Base-by-base conservation (phyloP, 2,113 vertebrate species). In the Dicrurus megarhynchus region DNA sequence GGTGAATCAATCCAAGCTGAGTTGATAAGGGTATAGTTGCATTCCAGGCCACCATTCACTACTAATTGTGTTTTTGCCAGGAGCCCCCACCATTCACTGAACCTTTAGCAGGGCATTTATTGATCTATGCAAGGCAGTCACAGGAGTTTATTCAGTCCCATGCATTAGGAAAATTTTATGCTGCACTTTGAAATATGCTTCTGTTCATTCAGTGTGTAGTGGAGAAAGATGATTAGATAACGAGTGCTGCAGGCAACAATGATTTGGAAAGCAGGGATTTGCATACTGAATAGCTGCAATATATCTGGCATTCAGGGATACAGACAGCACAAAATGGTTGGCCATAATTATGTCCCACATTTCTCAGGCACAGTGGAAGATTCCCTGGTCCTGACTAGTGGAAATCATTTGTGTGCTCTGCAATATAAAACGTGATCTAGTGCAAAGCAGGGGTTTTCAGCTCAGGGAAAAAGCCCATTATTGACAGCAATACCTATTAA, bases 221-320 rank as follows among this genome's bases (percentile, higher is more conserved):
- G 61, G 47, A 65, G 76, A 84, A 78, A 91, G 93, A 94, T 78
- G 76, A 90, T 80, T 84, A 96, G 92, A 94, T 91, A 93, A 95
- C 86, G 71, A 91, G 33, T 63, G 82, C 90, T 84, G 85, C 86
- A 94, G 90, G 88, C 79, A 92, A 86, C 81, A 90, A 78, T 89
- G 83, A 88, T 92, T 95, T 74, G 83, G 76, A 75, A 88, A 95
- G 85, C 37, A 75, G 60, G 44, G 79, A 90, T 96, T 81, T 95
- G 85, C 93, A 95, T 90, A 84, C 39, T 60, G 88, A 96, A 78
- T 26, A 96, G 79, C 75, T 93, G 82, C 33, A 75, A 56, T 59
- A 26, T 24, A 70, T 61, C 50, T 87, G 84, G 30, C 30, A 57
- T 67, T 95, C 68, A 57, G 74, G 69, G 71, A 44, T 23, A 55